Conservation (phyloP, 30 jellyfish, hydroid and myxozoan species). For the Hydra vulgaris region DNA sequence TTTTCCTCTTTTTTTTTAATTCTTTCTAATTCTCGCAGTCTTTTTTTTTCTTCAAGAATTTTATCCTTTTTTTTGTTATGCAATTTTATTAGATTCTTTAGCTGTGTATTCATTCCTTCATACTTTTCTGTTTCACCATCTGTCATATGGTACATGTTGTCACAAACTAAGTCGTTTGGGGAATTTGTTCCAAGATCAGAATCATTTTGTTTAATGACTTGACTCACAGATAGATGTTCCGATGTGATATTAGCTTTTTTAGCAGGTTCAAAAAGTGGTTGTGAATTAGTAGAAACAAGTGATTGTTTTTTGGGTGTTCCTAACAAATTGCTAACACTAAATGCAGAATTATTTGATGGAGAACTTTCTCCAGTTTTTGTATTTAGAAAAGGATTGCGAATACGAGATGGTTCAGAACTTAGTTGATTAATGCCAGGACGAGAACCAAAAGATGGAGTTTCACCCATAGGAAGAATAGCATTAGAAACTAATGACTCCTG, state of each 20-base stretch:
- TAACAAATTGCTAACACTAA: slow-evolving; percentile 1
- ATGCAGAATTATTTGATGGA: not conserved
- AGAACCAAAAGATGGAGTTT: slow-evolving; percentile 19
- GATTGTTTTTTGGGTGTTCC: not conserved
- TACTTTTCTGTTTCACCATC: not conserved
- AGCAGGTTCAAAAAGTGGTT: slow-evolving; percentile 4
- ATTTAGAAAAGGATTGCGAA: not conserved
- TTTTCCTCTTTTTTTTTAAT: slow-evolving; percentile 47
- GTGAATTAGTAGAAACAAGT: not conserved
- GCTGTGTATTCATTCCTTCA: not conserved
- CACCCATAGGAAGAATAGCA: slow-evolving; percentile 19
- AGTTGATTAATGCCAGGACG: slow-evolving; percentile 6
- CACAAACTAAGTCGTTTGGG: not conserved
- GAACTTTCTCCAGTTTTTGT: not conserved
- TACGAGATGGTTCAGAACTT: not conserved
- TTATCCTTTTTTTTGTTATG: slow-evolving; percentile 30
- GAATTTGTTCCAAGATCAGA: not conserved
- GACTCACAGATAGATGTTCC: not conserved
- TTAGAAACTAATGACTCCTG: not conserved
- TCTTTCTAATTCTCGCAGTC: slow-evolving; percentile 54
- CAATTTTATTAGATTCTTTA: slow-evolving; percentile 8
- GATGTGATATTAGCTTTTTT: not conserved
- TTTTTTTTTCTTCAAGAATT: slow-evolving; percentile 36
- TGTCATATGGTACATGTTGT: not conserved
- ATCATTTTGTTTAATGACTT: not conserved